Conservation (phyloP, 2,113 vertebrate genomes). For the Phrynocephalus versicolor region DNA sequence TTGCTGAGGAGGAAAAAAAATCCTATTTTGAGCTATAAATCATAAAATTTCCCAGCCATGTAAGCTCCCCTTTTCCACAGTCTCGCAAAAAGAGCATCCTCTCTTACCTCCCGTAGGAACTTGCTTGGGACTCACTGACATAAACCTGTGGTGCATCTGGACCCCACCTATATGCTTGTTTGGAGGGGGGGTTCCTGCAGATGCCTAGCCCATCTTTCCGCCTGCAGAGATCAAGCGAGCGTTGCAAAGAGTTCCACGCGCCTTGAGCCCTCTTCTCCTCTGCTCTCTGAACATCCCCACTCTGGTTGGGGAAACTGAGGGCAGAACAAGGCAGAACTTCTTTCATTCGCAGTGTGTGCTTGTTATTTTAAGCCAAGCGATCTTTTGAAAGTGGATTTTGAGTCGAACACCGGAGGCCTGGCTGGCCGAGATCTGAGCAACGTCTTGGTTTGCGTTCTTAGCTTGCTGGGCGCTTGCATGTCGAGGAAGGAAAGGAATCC, state of each 20-base stretch:
- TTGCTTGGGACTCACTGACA: too few species aligned
- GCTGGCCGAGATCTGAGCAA: not conserved
- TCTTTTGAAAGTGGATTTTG: slow-evolving; percentile 10
- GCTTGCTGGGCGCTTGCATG: not conserved
- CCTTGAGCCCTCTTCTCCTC: not conserved
- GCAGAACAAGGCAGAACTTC: not conserved
- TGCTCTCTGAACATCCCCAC: not conserved
- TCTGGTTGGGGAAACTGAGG: not conserved
- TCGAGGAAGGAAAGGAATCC: not conserved
- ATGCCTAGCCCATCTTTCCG: too few species aligned
- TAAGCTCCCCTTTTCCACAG: too few species aligned
- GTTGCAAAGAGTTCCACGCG: not conserved
- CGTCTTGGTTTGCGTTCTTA: not conserved
- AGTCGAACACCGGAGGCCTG: not conserved
- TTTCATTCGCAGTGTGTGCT: not conserved
- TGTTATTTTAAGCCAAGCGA: slow-evolving; percentile 10
- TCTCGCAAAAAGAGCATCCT: too few species aligned
- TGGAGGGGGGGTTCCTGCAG: not conserved
- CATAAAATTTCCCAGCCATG: too few species aligned
- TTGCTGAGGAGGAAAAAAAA: too few species aligned
- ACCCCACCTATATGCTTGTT: not conserved
- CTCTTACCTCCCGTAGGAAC: too few species aligned
- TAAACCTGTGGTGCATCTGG: not conserved
- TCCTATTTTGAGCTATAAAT: too few species aligned
- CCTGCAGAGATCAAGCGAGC: not conserved